Base-by-base conservation (phyloP, 2,113 vertebrate genomes). In the Noctilio leporinus region DNA sequence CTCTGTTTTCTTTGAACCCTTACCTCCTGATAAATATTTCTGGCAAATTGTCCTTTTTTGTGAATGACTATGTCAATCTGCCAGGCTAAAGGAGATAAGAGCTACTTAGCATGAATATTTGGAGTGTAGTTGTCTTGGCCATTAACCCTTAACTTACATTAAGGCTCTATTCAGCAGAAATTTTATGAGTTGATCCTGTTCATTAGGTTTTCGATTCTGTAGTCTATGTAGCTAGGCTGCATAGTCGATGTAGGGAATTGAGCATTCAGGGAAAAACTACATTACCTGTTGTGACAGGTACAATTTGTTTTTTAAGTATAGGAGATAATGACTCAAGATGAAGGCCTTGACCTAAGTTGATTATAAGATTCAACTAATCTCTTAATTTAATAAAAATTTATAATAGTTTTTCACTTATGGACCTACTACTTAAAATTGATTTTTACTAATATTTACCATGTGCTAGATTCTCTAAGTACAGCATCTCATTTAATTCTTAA, bases 111-210 rank as follows among this genome's bases (percentile, higher is more conserved):
- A 98, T 98, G 98, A 98, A 95, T 97, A 97, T 97, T 97, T 98
- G 98, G 97, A 97, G 92, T 95, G 94, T 97, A 96, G 93, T 98
- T 97, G 97, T 97, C 95, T 98, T 98, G 97, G 96, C 96, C 95
- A 98, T 98, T 98, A 98, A 98, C 98, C 98, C 98, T 98, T 98
- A 98, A 98, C 98, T 96, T 98, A 97, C 93, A 97, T 97, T 97
- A 98, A 98, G 98, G 98, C 98, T 98, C 98, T 98, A 98, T 98
- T 98, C 98, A 98, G 98, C 97, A 98, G 98, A 98, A 98, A 98
- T 98, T 97, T 89, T 88, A 57, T 47, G 14, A 95, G 40, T 0
- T 64, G 94, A 47, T 94, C 40, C 62, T 81, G 7, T 55, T 62
- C 17, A 17, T 86, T 70, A 81, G 82, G 55, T 65, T 77, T 90